Conservation (phyloP, 2,888 invertebrate species). For the Drosophila sordidapex region DNA sequence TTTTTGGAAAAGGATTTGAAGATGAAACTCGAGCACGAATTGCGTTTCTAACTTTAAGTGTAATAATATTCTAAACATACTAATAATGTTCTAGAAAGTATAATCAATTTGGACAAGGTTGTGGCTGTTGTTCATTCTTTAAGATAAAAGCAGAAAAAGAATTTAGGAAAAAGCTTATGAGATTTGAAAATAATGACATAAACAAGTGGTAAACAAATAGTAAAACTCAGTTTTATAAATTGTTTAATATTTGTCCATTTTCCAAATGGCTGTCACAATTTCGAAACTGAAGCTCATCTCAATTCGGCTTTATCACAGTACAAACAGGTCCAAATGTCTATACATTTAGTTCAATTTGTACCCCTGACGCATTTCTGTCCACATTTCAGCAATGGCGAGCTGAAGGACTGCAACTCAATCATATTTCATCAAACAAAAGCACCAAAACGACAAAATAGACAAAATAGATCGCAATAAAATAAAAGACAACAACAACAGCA, state of each 20-base stretch:
- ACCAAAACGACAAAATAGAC: constrained; percentile 49
- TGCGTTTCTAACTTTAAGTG: not conserved
- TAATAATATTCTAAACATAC: not conserved
- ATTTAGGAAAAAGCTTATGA: not conserved
- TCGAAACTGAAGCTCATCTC: no score
- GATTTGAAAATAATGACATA: not conserved
- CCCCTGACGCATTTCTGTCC: not conserved
- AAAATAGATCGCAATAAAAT: constrained; percentile 61
- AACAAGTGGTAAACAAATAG: not conserved
- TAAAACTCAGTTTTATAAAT: not conserved
- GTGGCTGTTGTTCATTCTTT: not conserved
- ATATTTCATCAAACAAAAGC: constrained; percentile 73
- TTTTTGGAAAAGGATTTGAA: accelerated
- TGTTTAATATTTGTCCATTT: not conserved
- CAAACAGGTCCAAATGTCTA: not conserved
- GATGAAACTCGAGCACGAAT: not conserved
- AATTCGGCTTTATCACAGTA: not conserved
- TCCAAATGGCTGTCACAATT: not conserved
- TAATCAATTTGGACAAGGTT: not conserved
- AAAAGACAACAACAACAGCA: constrained; percentile 23
- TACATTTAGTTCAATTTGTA: not conserved
- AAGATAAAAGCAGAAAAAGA: not conserved
- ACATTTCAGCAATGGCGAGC: constrained; percentile 10
- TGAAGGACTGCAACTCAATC: constrained; percentile 56
- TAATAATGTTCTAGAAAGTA: no score